Conservation (phyloP, 2,888 invertebrate species). For the Zaprionus lineosus region DNA sequence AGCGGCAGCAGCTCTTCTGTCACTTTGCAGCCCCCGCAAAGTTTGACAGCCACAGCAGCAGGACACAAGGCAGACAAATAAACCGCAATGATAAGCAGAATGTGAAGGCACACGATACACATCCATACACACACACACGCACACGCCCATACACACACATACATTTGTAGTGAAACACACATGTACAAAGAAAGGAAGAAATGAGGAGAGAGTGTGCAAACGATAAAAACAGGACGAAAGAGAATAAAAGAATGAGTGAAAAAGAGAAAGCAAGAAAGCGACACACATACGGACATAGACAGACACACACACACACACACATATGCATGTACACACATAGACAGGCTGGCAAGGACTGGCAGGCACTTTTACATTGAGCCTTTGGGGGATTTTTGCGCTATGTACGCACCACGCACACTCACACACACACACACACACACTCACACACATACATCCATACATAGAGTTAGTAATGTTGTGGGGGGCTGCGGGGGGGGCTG, state of each 20-base stretch:
- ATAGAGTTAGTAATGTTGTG: no score
- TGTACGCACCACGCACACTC: constrained; percentile 53
- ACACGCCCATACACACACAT: constrained; percentile 11
- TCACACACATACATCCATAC: neutral
- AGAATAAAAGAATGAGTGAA: neutral
- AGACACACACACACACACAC: neutral
- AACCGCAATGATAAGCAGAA: constrained; percentile 61
- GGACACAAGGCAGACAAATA: constrained; percentile 45
- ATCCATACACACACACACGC: constrained; percentile 8
- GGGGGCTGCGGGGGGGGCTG: no score
- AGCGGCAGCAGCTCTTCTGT: no score
- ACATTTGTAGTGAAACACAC: neutral
- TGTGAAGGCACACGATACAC: constrained; percentile 29
- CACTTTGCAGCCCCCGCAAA: constrained; percentile 6
- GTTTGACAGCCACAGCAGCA: constrained; percentile 39
- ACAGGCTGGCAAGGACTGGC: constrained; percentile 38
- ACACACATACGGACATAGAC: neutral
- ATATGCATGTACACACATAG: constrained; percentile 13
- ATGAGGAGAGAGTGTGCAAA: neutral
- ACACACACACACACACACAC: constrained; percentile 14
- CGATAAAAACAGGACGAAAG: no score
- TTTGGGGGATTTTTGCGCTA: constrained; percentile 51
- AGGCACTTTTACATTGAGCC: constrained; percentile 53
- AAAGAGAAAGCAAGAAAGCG: neutral
- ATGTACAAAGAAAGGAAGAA: neutral